Conservation (phyloP, 2,888 invertebrate genomes). For the Chrysomela aeneicollis region DNA sequence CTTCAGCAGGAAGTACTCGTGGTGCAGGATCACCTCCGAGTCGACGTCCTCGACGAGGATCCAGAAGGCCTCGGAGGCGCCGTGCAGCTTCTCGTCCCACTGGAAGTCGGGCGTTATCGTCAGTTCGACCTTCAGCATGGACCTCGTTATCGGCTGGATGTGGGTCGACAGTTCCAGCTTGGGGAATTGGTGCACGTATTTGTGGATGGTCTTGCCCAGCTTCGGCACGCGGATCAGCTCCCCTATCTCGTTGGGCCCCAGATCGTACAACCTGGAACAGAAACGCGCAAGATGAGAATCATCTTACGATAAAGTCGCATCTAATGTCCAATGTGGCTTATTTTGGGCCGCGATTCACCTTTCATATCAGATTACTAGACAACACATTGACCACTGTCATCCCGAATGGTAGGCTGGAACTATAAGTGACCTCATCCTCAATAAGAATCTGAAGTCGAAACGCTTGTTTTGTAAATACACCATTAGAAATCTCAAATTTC, state of each 20-base stretch:
- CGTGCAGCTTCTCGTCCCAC: slow-evolving; percentile 95
- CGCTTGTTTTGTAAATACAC: too few species aligned
- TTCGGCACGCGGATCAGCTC: slow-evolving; percentile 92
- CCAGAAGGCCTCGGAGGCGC: slow-evolving; percentile 87
- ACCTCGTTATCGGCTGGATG: slow-evolving; percentile 95
- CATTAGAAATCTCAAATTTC: too few species aligned
- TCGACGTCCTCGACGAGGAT: slow-evolving; percentile 88
- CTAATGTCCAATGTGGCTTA: too few species aligned
- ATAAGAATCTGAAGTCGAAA: too few species aligned
- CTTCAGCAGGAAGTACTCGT: slow-evolving; percentile 92
- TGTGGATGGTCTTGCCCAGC: slow-evolving; percentile 93
- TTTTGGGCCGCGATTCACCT: too few species aligned
- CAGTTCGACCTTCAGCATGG: slow-evolving; percentile 92
- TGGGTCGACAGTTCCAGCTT: slow-evolving; percentile 95
- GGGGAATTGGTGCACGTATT: slow-evolving; percentile 96
- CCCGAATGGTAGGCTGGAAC: too few species aligned
- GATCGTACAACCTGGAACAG: slow-evolving; percentile 77
- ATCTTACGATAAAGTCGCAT: too few species aligned
- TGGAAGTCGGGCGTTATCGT: slow-evolving; percentile 99
- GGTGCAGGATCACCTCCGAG: slow-evolving; percentile 90
- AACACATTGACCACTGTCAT: too few species aligned
- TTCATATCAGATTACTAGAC: too few species aligned
- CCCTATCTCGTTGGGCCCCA: slow-evolving; percentile 97
- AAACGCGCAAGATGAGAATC: not conserved
- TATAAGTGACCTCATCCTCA: too few species aligned